These are phyloP conservation scores for Bibio marci DNA, from an alignment of 2,888 invertebrate species.

Conservation along the genomic window DNA sequence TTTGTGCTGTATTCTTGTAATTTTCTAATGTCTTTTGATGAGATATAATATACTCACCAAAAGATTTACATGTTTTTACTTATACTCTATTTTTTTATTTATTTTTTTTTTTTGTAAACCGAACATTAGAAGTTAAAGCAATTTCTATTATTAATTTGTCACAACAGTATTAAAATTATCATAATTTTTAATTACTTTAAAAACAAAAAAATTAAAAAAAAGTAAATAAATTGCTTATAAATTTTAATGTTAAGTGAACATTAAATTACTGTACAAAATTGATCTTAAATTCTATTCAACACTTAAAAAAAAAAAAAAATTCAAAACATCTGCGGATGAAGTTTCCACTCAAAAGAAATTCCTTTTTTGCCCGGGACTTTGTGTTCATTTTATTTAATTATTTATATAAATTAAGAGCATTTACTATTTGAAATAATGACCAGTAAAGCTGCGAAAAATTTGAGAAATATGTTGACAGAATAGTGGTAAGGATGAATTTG, in stretches of 20 bases:
- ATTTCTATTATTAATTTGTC: background rate
- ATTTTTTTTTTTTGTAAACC: slow-evolving; percentile 1
- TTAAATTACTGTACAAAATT: background rate
- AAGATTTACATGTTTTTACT: too few species aligned
- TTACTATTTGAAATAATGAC: slow-evolving; percentile 1
- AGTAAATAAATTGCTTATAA: background rate
- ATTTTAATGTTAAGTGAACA: slow-evolving; percentile 4
- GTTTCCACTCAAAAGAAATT: too few species aligned
- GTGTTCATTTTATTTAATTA: too few species aligned
- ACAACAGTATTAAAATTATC: background rate
- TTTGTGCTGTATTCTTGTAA: too few species aligned
- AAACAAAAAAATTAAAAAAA: background rate
- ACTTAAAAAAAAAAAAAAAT: too few species aligned
- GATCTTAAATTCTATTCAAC: background rate
- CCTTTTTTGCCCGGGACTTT: too few species aligned
- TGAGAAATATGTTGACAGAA: slow-evolving; percentile 4
- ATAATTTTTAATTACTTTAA: background rate
- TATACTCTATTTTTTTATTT: background rate
- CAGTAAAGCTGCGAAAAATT: slow-evolving; percentile 6
- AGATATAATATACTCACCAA: too few species aligned
- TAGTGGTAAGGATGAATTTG: too few species aligned
- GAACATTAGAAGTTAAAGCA: slow-evolving; percentile 2
- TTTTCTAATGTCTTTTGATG: too few species aligned
- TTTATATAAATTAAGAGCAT: too few species aligned
- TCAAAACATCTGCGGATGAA: too few species aligned